A percentile compares a stretch with the other conserved stretches of the same genome.
phyloP scores from a whole-genome alignment of 2,113 vertebrate genomes.

The Eptesicus fuscus region DNA sequence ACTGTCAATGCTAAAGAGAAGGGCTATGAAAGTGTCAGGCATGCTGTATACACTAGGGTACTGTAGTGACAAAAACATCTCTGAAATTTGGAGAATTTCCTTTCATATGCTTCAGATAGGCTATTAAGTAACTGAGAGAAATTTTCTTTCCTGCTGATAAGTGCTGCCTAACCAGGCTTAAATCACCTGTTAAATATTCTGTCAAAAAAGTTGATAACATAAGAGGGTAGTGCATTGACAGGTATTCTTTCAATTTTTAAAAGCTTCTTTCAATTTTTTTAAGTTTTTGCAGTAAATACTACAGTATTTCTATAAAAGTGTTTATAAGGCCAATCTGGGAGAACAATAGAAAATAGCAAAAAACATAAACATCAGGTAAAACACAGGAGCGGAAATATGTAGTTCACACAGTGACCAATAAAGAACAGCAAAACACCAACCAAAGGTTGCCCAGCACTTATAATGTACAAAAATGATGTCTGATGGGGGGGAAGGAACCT shows the following conservation, averaged over 20 bases:
- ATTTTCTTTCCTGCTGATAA: conserved; percentile 5
- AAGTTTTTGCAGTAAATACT: not conserved
- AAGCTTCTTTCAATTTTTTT: not conserved
- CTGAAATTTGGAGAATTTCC: conserved; percentile 7
- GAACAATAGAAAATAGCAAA: not conserved
- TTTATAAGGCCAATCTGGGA: not conserved
- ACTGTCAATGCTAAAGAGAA: not conserved
- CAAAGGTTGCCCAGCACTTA: not conserved
- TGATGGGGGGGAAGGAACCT: not conserved
- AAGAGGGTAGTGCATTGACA: not conserved
- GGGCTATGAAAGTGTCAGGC: not conserved
- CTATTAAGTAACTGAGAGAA: not conserved
- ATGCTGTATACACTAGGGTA: not conserved
- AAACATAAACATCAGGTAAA: not conserved
- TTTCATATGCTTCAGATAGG: not conserved
- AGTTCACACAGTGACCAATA: not conserved
- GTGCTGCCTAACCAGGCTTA: conserved; percentile 27
- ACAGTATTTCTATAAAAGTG: not conserved
- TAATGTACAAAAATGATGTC: not conserved
- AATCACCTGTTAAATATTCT: conserved; percentile 49
- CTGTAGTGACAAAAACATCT: not conserved
- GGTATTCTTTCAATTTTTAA: not conserved
- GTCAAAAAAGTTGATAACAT: conserved; percentile 26
- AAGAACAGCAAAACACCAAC: not conserved
- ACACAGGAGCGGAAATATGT: not conserved